Conservation (phyloP, 2,113 vertebrate genomes). For the Pseudopodoces humilis region DNA sequence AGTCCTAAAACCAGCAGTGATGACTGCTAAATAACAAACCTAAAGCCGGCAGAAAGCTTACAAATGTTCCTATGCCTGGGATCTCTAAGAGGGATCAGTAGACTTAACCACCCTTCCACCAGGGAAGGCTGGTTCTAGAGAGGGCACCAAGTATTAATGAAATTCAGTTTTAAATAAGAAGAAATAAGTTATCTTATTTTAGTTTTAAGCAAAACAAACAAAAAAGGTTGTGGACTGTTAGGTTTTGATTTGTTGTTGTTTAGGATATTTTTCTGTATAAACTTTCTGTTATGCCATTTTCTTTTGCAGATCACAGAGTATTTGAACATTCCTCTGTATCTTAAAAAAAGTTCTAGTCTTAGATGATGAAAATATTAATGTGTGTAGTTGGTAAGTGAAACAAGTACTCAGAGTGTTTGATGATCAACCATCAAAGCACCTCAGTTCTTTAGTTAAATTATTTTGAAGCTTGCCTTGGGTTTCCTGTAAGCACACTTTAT, state of each 20-base stretch:
- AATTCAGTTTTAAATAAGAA: not conserved
- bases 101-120: not conserved
- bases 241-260: not conserved
- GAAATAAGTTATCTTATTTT: not conserved
- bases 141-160: not conserved
- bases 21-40: not conserved
- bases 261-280: not conserved
- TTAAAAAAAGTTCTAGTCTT: not conserved
- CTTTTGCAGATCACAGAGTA: not conserved
- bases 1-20: not conserved
- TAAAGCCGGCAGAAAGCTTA: not conserved
- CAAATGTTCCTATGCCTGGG: not conserved
- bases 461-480: not conserved
- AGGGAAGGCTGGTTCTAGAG: not conserved
- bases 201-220: not conserved
- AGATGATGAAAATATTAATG: not conserved
- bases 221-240: not conserved
- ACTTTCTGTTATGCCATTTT: not conserved
- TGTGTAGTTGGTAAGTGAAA: not conserved
- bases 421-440: not conserved
- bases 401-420: not conserved
- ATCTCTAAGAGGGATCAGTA: not conserved
- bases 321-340: not conserved
- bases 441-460: not conserved
- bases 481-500: not conserved